A percentile compares a stretch with the other conserved stretches of the same genome.
These are phyloP conservation scores for Epizoanthus ramosus DNA, from an alignment of 92 coral and sea anemone species.

Conservation along the genomic window DNA sequence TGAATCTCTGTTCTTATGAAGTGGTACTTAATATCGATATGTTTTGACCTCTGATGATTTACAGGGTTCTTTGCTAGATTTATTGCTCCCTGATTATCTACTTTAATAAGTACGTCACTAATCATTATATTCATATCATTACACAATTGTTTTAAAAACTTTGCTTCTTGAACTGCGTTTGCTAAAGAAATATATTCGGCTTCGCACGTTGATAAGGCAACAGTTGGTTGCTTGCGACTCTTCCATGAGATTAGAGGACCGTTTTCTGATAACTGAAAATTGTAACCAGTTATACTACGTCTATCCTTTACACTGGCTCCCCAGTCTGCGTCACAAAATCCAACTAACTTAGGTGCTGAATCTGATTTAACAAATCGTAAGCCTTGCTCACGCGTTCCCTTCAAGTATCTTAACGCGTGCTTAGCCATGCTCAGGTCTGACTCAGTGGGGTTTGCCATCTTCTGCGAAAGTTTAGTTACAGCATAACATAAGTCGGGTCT, in stretches of 20 bases:
- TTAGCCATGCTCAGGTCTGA: constrained; percentile 40
- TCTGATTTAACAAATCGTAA: constrained; percentile 44
- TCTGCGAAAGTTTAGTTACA: constrained; percentile 54
- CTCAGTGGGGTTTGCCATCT: constrained; percentile 48
- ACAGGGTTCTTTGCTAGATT: no score
- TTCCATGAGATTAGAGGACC: constrained; percentile 50
- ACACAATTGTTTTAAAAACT: constrained; percentile 18
- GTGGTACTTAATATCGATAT: no score
- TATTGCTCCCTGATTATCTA: constrained; percentile 47
- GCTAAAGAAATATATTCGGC: constrained; percentile 46
- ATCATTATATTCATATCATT: constrained; percentile 1
- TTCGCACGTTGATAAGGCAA: constrained; percentile 46
- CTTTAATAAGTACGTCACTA: constrained; percentile 24
- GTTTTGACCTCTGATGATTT: constrained; percentile 46
- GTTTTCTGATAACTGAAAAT: constrained; percentile 28
- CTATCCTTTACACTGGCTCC: constrained; percentile 31
- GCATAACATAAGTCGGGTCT: constrained; percentile 56
- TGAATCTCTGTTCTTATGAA: constrained; percentile 49
- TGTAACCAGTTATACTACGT: constrained; percentile 28
- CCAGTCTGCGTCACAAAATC: constrained; percentile 60
- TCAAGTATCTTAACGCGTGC: constrained; percentile 46
- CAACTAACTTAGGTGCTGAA: constrained; percentile 33
- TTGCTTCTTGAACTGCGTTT: no score
- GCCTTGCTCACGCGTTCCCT: constrained; percentile 48
- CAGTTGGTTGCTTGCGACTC: constrained; percentile 42